A percentile compares a stretch with the other conserved stretches of the same genome.
These are phyloP conservation scores for Gryllus longicercus DNA, from an alignment of 2,888 invertebrate genomes.

Conservation along the genomic window DNA sequence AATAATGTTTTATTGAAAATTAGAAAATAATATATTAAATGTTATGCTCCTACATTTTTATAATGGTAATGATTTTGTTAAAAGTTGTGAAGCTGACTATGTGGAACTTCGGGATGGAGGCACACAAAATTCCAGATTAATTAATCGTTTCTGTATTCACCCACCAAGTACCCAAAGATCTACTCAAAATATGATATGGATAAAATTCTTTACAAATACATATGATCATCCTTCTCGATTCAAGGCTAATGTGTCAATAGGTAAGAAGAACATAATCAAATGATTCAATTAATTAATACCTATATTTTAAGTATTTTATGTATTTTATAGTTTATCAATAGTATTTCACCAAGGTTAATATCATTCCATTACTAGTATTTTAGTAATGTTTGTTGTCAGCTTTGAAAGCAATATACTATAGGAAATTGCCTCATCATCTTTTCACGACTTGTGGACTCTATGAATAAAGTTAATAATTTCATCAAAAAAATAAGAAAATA, in stretches of 20 bases:
- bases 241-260: slow-evolving; percentile 63
- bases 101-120: slow-evolving; percentile 83
- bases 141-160: slow-evolving; percentile 64
- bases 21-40: too few species aligned
- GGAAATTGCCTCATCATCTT: too few species aligned
- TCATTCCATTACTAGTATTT: too few species aligned
- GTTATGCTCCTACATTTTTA: background rate
- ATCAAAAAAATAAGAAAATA: too few species aligned
- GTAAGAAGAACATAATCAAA: slow-evolving; percentile 42
- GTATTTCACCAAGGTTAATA: too few species aligned
- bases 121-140: slow-evolving; percentile 60
- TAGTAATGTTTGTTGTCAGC: too few species aligned
- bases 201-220: slow-evolving; percentile 69
- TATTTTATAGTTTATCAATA: too few species aligned
- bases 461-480: too few species aligned
- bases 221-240: slow-evolving; percentile 74
- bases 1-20: too few species aligned
- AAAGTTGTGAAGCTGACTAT: slow-evolving; percentile 59
- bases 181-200: slow-evolving; percentile 62
- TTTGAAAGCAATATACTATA: too few species aligned
- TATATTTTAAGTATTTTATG: background rate
- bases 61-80: slow-evolving; percentile 28
- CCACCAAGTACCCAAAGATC: slow-evolving; percentile 59
- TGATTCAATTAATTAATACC: background rate
- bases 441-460: too few species aligned